Base-by-base conservation (phyloP, 64 coral and sea anemone species). In the Platygyra sinensis region DNA sequence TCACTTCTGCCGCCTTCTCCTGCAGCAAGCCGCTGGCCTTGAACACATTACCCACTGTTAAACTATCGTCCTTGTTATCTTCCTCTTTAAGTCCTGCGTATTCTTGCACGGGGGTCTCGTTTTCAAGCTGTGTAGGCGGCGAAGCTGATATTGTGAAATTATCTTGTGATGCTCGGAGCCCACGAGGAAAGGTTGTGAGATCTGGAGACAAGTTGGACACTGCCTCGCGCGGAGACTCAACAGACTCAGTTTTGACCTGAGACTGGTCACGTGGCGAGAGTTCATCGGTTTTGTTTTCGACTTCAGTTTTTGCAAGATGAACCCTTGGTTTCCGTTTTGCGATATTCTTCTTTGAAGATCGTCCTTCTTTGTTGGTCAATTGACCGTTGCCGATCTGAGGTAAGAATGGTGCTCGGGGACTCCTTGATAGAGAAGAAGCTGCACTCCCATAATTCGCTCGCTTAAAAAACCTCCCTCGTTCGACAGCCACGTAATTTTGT, bases 401-500 rank as follows among this genome's bases (percentile, higher is more conserved):
- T 42, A 85, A 85, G 27, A 85, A n/a, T 8, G 29, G 33, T 22
- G 20, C 81, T 13, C 81, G 62, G 15, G 63, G 24, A 20, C 62
- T 72, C 51, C 19, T 64, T 24, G n/a, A 46, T n/a, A 20, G 31
- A 4, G 36, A n/a, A 50, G 24, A 85, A 12, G 33, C 38, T 8
- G 5, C 30, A 29, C 62, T 83, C 2, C 80, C 86, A 32, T 97
- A 97, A n/a, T 80, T 75, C 60, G 76, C 75, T 4, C 60, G 57
- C 25, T 93, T 97, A 74, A 97, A 97, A 16, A 55, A 30, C n/a
- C 72, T 77, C 32, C 95, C 95, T 62, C 92, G 74, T 94, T 97
- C 91, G 5, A 94, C 90, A 24, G 95, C 95, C 13, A 97, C 95
- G 49, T 97, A 97, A 51, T 74, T 75, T 28, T 88, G 73, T 8